Base-by-base conservation (phyloP, 2,888 invertebrate genomes). In the Melolontha melolontha region DNA sequence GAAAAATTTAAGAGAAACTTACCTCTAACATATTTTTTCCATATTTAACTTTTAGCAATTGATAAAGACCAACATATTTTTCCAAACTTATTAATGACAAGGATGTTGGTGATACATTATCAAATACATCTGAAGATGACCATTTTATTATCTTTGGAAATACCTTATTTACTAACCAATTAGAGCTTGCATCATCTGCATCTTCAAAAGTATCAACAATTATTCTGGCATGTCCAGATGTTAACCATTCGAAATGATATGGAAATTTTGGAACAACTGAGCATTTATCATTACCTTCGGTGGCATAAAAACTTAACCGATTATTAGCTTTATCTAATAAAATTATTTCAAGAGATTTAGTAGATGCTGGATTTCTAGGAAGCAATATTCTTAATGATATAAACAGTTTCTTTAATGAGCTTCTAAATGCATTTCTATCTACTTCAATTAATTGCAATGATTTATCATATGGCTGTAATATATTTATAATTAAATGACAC, bases 11-110 rank as follows among this genome's bases (percentile, higher is more conserved):
- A 49, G 41, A 11, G 27, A 44, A 27, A 70, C 73, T 78, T 80
- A 91, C 92, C 86, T 91, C 86, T 8, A 93, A 88, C 79, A 95
- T 87, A 69, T 89, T 84, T 67, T 86, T 84, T 0, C 92, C 93
- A 87, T 96, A 94, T 81, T 92, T 94, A 1, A 84, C 78, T 80
- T 96, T 96, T 7, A 97, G 82, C 22, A 87, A 77, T 75, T 90
- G 89, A 79, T 96, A 96, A 68, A 91, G 85, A 27, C 81, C 78
- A 76, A 89, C 89, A 80, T 96, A 97, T 68, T 87, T 84, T 70
- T 92, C 91, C 10, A 88, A 80, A 10, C 88, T 84, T 2, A 96
- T 84, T 42, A 93, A 84, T 66, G 85, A 84, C 49, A 96, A 82
- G 0, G 95, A 94, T 64, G 72, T 42, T 62, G 80, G 75, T 63